phyloP scores from a whole-genome alignment of 2,113 vertebrate genomes.

The Crotalus viridis region DNA sequence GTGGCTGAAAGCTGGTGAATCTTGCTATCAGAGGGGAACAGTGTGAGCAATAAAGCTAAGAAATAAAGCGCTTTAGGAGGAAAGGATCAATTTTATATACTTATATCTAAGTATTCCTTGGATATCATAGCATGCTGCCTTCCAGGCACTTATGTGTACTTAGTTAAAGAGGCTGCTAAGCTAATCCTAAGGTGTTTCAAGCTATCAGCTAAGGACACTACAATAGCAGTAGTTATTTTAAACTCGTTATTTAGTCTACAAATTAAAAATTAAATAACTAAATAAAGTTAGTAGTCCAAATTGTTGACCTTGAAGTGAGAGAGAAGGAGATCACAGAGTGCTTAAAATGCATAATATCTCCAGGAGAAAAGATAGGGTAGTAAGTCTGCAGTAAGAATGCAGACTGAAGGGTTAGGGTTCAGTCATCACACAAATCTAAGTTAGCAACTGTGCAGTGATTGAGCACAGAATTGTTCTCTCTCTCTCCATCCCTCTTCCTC shows the following conservation, averaged over 20 bases:
- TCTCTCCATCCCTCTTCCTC: no score
- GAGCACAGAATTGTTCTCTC: background rate
- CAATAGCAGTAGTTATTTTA: background rate
- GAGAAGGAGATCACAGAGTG: background rate
- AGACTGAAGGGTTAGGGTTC: no score
- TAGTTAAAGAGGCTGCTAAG: background rate
- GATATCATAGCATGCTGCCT: background rate
- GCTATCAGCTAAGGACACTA: background rate
- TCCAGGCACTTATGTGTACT: background rate
- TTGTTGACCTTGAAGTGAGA: background rate
- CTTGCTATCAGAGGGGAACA: background rate
- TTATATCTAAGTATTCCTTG: slow-evolving; percentile 6
- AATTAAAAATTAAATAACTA: background rate
- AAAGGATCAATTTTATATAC: background rate
- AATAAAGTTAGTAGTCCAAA: background rate
- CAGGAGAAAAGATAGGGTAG: no score
- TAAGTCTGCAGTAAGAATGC: no score
- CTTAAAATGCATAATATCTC: background rate
- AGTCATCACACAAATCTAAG: no score
- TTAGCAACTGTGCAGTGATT: background rate
- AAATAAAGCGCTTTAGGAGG: background rate
- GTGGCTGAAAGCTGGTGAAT: background rate
- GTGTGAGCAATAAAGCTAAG: background rate
- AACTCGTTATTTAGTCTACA: background rate
- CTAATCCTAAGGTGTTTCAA: background rate